phyloP scores from a whole-genome alignment of 1,140 invertebrate species.

The Polyergus mexicanus region DNA sequence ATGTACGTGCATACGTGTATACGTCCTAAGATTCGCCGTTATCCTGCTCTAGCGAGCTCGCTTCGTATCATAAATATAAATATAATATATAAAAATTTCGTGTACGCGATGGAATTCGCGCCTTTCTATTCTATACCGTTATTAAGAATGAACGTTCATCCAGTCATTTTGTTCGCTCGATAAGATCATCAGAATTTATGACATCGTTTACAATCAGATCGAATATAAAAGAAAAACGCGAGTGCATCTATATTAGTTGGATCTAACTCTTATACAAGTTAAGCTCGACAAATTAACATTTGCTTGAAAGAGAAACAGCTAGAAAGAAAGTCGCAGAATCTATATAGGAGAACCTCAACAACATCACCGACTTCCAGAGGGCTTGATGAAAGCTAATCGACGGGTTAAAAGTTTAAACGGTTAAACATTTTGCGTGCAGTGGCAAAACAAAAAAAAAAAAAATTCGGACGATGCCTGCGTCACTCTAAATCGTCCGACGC shows the following conservation, averaged over 20 bases:
- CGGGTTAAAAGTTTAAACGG: background rate
- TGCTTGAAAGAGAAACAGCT: no score
- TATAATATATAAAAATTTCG: background rate
- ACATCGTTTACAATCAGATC: no score
- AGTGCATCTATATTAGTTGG: no score
- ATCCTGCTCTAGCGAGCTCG: background rate
- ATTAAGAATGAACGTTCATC: background rate
- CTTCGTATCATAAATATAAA: conserved; percentile 57
- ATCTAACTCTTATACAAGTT: no score
- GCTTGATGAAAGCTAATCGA: background rate
- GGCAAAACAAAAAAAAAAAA: conserved; percentile 9
- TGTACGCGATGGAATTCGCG: background rate
- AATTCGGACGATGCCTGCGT: conserved; percentile 19
- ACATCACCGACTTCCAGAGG: background rate
- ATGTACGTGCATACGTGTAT: conserved; percentile 20
- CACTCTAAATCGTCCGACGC: conserved; percentile 4
- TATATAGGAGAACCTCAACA: no score
- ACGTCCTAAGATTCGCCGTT: conserved; percentile 43
- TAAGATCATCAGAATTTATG: no score
- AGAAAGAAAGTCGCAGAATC: no score
- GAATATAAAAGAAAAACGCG: no score
- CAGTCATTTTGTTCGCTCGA: no score
- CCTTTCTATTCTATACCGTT: background rate
- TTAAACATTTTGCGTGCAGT: background rate
- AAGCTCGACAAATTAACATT: no score